Base-by-base conservation (phyloP, 2,888 invertebrate species). In the Baccha elongata region DNA sequence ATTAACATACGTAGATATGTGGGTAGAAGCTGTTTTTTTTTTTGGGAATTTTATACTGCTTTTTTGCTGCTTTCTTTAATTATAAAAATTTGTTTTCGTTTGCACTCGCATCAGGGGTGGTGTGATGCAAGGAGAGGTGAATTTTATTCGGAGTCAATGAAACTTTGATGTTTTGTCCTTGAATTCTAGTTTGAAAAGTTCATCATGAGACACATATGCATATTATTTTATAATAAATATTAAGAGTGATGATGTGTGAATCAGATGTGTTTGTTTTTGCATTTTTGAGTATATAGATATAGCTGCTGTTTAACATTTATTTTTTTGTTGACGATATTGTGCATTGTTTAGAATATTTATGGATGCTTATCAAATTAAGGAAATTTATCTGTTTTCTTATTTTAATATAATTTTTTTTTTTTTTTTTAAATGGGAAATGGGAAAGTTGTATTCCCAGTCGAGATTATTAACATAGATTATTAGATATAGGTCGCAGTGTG, bases 171-270 rank as follows among this genome's bases (percentile, higher is more conserved):
- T 67, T 71, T 84, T 84, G 67, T 74, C 80, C 80, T 84, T 84
- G 79, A 73, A 76, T 84, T 79, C 84, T 84, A 84, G 83, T 73
- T 81, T 75, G 52, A 80, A 79, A 85, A 81, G 81, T 84, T 84
- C 84, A 84, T 64, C 76, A n/a, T n/a, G 68, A 67, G 40, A 74
- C 60, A 55, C 13, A 15, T 37, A 13, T 29, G 13, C 21, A 17
- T 58, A 26, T n/a, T n/a, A 23, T 40, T 26, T 13, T 8, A 4
- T 46, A 32, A 37, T 55, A 37, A 7, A 26, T 15, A 10, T 42
- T 46, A n/a, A 21, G 46, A 37, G 52, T 35, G 35, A 60, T 37
- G 53, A 21, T 72, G 71, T 72, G 76, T 76, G 81, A 83, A 55
- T 83, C 76, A 67, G 53, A 40, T 52, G 15, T 71, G 23, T 32